Conservation (phyloP, 2,113 vertebrate species). For the Tragelaphus scriptus region DNA sequence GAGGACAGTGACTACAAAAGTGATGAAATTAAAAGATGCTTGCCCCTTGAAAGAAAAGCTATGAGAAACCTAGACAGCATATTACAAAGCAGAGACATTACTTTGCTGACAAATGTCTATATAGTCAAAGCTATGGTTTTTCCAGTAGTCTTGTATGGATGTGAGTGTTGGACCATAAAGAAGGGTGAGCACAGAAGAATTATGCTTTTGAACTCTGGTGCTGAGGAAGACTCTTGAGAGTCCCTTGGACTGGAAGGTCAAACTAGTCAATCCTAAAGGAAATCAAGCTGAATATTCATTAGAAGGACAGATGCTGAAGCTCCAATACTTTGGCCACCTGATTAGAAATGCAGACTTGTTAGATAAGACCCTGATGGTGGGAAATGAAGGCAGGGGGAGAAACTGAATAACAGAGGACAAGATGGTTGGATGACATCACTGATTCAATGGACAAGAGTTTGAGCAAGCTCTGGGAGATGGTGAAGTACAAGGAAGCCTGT, state of each 20-base stretch:
- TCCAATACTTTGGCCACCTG: not conserved
- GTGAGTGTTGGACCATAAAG: not conserved
- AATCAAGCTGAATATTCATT: not conserved
- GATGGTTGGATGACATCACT: not conserved
- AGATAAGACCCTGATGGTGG: not conserved
- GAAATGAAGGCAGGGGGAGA: not conserved
- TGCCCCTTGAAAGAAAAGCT: not conserved
- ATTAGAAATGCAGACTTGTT: not conserved
- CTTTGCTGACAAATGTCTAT: not conserved
- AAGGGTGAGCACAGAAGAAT: not conserved
- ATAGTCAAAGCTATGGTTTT: not conserved
- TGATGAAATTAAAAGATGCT: not conserved
- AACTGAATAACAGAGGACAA: not conserved
- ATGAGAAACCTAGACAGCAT: not conserved
- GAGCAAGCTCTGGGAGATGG: not conserved
- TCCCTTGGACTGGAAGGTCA: not conserved
- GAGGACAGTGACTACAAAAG: not conserved
- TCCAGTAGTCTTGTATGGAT: not conserved
- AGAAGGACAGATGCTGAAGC: not conserved
- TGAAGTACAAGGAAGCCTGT: not conserved
- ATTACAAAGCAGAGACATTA: not conserved
- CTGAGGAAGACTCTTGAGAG: not conserved
- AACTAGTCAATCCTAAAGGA: not conserved
- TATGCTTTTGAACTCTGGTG: not conserved
- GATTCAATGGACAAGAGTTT: not conserved